Evolutionary conservation across 2,113 vertebrate species (phyloP).

Genomic region (Vanacampus margaritifer): DNA sequence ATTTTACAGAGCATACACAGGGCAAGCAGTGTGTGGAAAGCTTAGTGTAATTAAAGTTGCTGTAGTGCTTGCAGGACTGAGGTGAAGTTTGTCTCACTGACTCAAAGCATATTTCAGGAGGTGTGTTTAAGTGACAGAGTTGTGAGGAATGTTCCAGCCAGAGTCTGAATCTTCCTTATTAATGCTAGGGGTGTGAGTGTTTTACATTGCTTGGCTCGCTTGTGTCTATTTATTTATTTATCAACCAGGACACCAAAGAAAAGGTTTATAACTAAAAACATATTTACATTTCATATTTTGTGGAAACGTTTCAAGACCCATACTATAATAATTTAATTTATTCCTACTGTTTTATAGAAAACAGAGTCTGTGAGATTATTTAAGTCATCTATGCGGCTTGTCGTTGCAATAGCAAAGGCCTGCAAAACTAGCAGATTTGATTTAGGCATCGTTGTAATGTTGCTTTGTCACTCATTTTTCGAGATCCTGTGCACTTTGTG

Average conservation of each 20-base stretch:
- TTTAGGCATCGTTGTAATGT: too few relatives aligned
- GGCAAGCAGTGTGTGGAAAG: constrained; percentile 69
- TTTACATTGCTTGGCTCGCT: constrained; percentile 47
- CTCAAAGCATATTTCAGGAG: constrained; percentile 72
- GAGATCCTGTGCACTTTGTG: too few relatives aligned
- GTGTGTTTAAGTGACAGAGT: constrained; percentile 70
- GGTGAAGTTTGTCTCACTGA: constrained; percentile 75
- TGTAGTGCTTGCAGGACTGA: constrained; percentile 73
- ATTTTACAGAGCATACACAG: constrained; percentile 65
- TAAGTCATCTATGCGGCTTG: too few relatives aligned
- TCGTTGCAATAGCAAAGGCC: too few relatives aligned
- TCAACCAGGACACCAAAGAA: constrained; percentile 17
- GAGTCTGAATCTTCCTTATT: constrained; percentile 71
- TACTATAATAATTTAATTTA: too few relatives aligned
- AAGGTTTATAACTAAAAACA: constrained; percentile 5
- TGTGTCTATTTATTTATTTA: constrained; percentile 53
- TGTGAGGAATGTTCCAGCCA: constrained; percentile 76
- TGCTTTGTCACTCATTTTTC: too few relatives aligned
- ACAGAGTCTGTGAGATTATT: too few relatives aligned
- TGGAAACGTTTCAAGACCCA: too few relatives aligned
- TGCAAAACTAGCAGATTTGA: too few relatives aligned
- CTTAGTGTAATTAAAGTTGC: constrained; percentile 74
- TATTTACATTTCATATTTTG: background rate
- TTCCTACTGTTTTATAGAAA: too few relatives aligned
- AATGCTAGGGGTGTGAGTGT: constrained; percentile 45